A percentile compares a stretch with the other conserved stretches of the same genome.
These are phyloP conservation scores for Eristalis tenax DNA, from an alignment of 2,888 invertebrate genomes.

Conservation along the genomic window DNA sequence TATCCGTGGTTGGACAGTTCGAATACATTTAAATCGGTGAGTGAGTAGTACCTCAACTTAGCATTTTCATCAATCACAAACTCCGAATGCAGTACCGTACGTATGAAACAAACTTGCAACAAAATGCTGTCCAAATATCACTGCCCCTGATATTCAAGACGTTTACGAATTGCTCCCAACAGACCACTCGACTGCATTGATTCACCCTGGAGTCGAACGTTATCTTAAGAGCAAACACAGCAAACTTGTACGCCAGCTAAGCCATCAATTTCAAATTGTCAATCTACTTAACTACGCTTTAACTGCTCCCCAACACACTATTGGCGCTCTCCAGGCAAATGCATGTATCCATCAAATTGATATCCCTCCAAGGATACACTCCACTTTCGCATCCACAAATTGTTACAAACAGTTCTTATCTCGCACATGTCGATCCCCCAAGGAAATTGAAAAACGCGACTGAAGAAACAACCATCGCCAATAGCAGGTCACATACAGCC, in stretches of 20 bases:
- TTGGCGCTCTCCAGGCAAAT: constrained; percentile 19
- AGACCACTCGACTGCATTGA: not conserved
- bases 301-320: constrained; percentile 1
- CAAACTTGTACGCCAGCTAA: not conserved
- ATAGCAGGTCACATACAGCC: too few relatives aligned
- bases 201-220: not conserved
- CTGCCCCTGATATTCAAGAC: too few relatives aligned
- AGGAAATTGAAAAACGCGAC: constrained; percentile 26
- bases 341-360: constrained; percentile 30
- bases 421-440: constrained; percentile 12
- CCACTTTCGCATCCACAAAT: constrained; percentile 14
- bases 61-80: too few relatives aligned
- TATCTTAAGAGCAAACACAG: not conserved
- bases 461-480: not conserved
- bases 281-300: not conserved
- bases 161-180: not conserved
- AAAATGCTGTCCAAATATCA: too few relatives aligned
- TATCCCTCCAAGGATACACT: constrained; percentile 50
- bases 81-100: too few relatives aligned
- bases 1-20: too few relatives aligned
- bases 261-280: not conserved
- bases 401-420: constrained; percentile 20
- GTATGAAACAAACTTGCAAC: too few relatives aligned
- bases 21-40: too few relatives aligned
- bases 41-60: too few relatives aligned